Base-by-base conservation (phyloP, 2,888 invertebrate genomes). In the Cistogaster globosa region DNA sequence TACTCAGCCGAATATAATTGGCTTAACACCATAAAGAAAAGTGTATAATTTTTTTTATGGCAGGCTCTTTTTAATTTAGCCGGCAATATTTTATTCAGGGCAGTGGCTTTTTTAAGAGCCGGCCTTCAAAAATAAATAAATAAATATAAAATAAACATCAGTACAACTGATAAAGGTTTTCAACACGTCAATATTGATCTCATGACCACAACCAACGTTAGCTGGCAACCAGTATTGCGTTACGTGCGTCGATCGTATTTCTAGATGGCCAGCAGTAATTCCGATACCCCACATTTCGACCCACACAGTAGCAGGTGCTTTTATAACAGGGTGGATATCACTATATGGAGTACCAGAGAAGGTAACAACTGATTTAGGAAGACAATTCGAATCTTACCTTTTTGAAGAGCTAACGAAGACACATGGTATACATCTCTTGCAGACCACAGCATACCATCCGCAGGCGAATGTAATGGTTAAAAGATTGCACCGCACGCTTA, bases 181-280 rank as follows among this genome's bases (percentile, higher is more conserved):
- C 82, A 88, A 4, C 92, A 92, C 77, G 88, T 93, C 7, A 92
- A 93, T 86, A 88, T 93, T 11, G 92, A 93, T 86, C 26, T 75
- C 0, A 87, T 93, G 84, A 0, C 78, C 63, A 5, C 57, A 20
- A 0, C 76, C 86, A n/a, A 57, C 57, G 12, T 85, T 67, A n/a
- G 88, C 88, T 16, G 90, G 89, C 12, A 89, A 83, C 69, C 82
- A 87, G 5, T 92, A 92, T 79, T 88, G 89, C 26, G 88, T 92
- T 0, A 86, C 82, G 11, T 86, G 85, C 22, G 69, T 85, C 0
- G 84, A 86, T 18, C 38, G 87, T 8, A 85, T 83, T 57, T 62
- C 55, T 3, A 62, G 72, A 45, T 80, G 60, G 32, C 60, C 80
- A 0, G 51, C 51, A 11, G 71, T 71, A 14, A 48, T 71, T 4